phyloP scores from a whole-genome alignment of 2,797 vertebrate species.

The Novumbra hubbsi region DNA sequence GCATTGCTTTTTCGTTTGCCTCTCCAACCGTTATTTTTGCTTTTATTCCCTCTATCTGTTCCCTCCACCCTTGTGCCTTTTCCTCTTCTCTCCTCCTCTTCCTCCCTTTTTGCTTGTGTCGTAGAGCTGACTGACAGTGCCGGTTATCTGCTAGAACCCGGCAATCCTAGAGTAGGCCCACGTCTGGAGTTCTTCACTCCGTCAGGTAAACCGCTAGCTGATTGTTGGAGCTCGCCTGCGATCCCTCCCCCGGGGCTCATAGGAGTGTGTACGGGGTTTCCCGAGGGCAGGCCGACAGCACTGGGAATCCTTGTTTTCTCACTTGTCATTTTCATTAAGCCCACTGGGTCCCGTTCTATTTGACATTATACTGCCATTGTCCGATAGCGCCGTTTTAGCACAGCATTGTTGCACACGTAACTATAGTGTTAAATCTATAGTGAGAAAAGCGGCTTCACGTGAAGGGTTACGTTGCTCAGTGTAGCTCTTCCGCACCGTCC shows the following conservation, averaged over 20 bases:
- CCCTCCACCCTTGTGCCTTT: conserved; percentile 10
- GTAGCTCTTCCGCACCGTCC: not conserved
- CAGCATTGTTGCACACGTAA: not conserved
- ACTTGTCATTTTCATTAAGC: conserved; percentile 18
- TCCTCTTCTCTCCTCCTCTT: conserved; percentile 50
- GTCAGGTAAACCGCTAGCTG: conserved; percentile 82
- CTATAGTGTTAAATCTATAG: not conserved
- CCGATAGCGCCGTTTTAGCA: not conserved
- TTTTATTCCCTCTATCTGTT: conserved; percentile 49
- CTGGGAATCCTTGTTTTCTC: conserved; percentile 11
- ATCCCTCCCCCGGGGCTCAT: conserved; percentile 35
- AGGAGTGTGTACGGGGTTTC: conserved; percentile 38
- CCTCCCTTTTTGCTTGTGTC: conserved; percentile 60
- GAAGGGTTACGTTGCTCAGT: not conserved
- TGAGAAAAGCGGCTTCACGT: not conserved
- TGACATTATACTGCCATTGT: conserved; percentile 13
- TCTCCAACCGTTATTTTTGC: conserved; percentile 24
- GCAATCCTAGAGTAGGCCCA: conserved; percentile 79
- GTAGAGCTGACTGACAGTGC: conserved; percentile 78
- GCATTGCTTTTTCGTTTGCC: conserved; percentile 21
- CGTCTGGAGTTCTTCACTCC: conserved; percentile 88
- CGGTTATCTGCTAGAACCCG: conserved; percentile 77
- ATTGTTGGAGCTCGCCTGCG: conserved; percentile 52
- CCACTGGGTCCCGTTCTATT: conserved; percentile 15
- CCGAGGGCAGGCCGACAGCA: conserved; percentile 17